Evolutionary conservation across 2,113 vertebrate genomes (phyloP), one percentile per base, ranked within the genome.

Genomic region (Motacilla alba): DNA sequence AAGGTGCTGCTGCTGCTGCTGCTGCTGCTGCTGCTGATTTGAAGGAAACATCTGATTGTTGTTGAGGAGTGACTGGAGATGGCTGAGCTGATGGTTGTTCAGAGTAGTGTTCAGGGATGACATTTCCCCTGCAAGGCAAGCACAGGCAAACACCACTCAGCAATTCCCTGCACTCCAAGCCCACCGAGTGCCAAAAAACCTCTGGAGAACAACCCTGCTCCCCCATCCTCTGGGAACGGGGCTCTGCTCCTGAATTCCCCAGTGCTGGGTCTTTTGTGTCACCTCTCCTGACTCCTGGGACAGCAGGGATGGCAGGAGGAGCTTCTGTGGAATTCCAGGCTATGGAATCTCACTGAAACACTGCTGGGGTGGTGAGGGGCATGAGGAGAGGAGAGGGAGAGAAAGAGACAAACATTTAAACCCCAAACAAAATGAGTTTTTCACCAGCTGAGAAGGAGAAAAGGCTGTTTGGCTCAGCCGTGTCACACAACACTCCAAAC

Each of bases 11-110:
- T 98, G 98, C 79, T 98, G 97, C 53, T 98, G 98, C 79, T 98
- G 99, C 94, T 98, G 97, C 20, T 98, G 98, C 83, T 99, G 99
- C 95, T 98, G 98, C 84, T 99, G 98, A 98, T 97, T 99, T 80
- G 98, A 97, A 98, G 99, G 99, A 97, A 98, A 98, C 98, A 99
- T 98, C 97, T 98, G 99, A 96, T 97, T 98, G 97, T 97, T 96
- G 97, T 95, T 98, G 92, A 98, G 94, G 33, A 99, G 98, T 4
- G 98, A 98, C 97, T 99, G 99, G 56, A 99, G 97, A 68, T 98
- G 95, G 89, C 97, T 98, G 96, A 98, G 98, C 94, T 99, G 98
- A 95, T 98, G 98, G 96, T 98, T 98, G 96, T 97, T 98, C 98
- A 99, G 95, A 82, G 98, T 95, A 96, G 98, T 99, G 98, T 98